phyloP scores from a whole-genome alignment of 2,797 vertebrate species.

The Xenops minutus region DNA sequence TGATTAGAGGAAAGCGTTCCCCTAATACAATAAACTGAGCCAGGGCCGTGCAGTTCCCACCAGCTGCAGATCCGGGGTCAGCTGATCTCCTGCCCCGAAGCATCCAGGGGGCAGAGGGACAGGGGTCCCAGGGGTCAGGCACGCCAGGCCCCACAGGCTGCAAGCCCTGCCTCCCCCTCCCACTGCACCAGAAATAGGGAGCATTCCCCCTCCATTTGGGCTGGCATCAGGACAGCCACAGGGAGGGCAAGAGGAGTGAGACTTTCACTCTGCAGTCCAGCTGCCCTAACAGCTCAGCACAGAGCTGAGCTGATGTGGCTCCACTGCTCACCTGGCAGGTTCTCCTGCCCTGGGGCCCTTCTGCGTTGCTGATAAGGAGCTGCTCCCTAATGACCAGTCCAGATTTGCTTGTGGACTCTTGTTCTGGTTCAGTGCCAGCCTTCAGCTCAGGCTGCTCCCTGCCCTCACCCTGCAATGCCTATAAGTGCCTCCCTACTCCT shows the following conservation, averaged over 20 bases:
- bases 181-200: background rate
- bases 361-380: background rate
- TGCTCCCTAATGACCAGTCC: background rate
- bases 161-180: rapidly evolving
- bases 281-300: background rate
- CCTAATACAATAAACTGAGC: slow-evolving; percentile 23
- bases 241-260: background rate
- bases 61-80: background rate
- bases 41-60: background rate
- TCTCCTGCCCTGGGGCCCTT: background rate
- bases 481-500: background rate
- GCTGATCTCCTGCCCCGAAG: background rate
- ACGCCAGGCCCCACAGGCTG: rapidly evolving
- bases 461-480: rapidly evolving
- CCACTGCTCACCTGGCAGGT: rapidly evolving
- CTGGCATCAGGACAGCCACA: background rate
- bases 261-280: rapidly evolving
- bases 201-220: background rate
- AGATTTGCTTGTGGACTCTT: background rate
- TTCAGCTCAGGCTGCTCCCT: background rate
- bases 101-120: rapidly evolving
- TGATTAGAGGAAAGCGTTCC: slow-evolving; percentile 51
- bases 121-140: background rate
- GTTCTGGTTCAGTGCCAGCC: background rate
- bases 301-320: background rate